phyloP scores from a whole-genome alignment of 2,888 invertebrate species.

The Eugnorisma glareosa region DNA sequence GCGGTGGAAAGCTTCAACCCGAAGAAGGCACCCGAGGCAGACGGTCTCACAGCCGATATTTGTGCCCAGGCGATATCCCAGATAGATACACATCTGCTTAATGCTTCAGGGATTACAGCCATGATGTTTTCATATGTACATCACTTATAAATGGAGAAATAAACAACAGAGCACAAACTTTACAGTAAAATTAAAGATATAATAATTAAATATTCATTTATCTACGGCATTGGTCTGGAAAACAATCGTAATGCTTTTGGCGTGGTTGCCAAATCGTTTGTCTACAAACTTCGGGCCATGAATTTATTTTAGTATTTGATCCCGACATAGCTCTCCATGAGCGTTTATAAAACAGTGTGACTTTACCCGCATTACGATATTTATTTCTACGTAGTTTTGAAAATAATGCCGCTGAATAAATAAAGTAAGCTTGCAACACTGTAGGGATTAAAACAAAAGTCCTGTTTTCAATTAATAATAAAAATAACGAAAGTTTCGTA shows the following conservation, averaged over 20 bases:
- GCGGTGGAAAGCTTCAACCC: too few relatives aligned
- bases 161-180: not conserved
- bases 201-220: conserved; percentile 61
- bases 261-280: conserved; percentile 67
- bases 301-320: conserved; percentile 63
- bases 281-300: conserved; percentile 61
- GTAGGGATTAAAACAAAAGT: conserved; percentile 18
- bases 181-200: conserved; percentile 35
- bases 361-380: conserved; percentile 17
- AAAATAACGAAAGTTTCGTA: conserved; percentile 55
- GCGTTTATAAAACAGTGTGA: conserved; percentile 32
- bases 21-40: too few relatives aligned
- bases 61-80: too few relatives aligned
- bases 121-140: not conserved
- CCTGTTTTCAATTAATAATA: conserved; percentile 46
- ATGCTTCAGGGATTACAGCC: not conserved
- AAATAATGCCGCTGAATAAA: conserved; percentile 20
- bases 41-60: too few relatives aligned
- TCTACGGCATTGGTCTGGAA: conserved; percentile 56
- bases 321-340: conserved; percentile 44
- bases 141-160: not conserved
- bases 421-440: conserved; percentile 18
- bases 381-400: conserved; percentile 1
- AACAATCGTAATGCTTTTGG: conserved; percentile 66
- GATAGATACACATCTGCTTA: not conserved